Evolutionary conservation across 2,888 invertebrate species (phyloP).

Genomic region (Slavum lentiscoides): DNA sequence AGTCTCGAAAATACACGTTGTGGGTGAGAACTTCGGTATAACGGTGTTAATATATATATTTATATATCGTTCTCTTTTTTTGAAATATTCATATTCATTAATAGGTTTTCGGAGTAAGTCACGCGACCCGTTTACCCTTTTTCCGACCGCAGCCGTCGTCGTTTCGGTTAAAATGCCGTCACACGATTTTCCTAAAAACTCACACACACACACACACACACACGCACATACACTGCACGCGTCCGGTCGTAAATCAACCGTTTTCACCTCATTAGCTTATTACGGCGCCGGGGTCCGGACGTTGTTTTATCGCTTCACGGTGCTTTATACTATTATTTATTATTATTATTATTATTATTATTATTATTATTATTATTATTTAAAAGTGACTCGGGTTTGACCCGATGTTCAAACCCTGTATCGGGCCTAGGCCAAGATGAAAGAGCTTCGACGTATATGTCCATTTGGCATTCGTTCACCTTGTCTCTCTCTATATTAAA

Average conservation of each 20-base stretch:
- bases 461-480: too few species aligned
- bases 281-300: not conserved
- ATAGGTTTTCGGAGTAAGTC: not conserved
- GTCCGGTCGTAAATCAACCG: constrained; percentile 37
- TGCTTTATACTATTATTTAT: not conserved
- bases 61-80: too few species aligned
- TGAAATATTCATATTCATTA: constrained; percentile 16
- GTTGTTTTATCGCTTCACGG: constrained; percentile 16
- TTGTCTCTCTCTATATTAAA: too few species aligned
- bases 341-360: too few species aligned
- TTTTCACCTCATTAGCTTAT: constrained; percentile 46
- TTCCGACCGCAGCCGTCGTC: constrained; percentile 1
- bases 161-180: constrained; percentile 10
- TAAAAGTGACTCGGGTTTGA: too few species aligned
- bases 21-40: too few species aligned
- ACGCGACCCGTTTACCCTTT: constrained; percentile 40
- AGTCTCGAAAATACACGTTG: too few species aligned
- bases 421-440: too few species aligned
- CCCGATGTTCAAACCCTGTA: too few species aligned
- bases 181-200: constrained; percentile 11
- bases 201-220: not conserved
- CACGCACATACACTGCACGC: not conserved
- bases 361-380: too few species aligned
- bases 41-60: too few species aligned
- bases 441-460: too few species aligned